Evolutionary conservation across 1,140 invertebrate species (phyloP), one percentile per base, ranked within the genome.

Genomic region (Helicoverpa armigera): DNA sequence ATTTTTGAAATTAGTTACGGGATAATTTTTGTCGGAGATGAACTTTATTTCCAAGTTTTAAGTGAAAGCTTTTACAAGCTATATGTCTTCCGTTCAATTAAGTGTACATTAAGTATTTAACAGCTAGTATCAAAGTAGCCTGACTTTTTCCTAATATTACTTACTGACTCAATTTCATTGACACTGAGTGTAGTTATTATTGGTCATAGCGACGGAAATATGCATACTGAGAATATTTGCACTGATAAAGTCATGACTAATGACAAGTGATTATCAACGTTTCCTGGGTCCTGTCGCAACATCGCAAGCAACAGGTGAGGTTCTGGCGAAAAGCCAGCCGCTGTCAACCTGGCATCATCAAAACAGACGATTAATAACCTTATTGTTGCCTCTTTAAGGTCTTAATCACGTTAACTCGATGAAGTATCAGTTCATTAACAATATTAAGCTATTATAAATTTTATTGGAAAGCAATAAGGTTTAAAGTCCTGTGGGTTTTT

Each of bases 261-360:
- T 77, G 18, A 77, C 61, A 65, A 53, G 75, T 65, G 60, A 77
- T 77, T 67, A 77, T 54, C 75, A 67, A 77, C 23, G 61, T 77
- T 77, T 74, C 58, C 58, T 60, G 79, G 58, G 60, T 77, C 60
- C 60, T 76, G 74, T 76, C 60, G 58, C 61, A 67, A 48, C 76
- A 73, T 54, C 35, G 23, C 48, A 18, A 35, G 87, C 87, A 88
- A 88, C 87, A 88, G 85, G 85, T 87, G 87, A 87, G 18, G 9
- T 13, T 35, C 83, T 88, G 87, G 87, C 82, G 56, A 16, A 7
- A 54, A 35, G 85, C 87, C 85, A 87, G 78, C 29, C 9, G 61
- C 31, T 75, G 58, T 75, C 73, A 60, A 75, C 73, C 35, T 50
- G 16, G 1, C 35, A 14, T 35, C 16, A n/a, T 23, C 73, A 75